Conservation (phyloP, 2,888 invertebrate genomes). For the Eugnorisma glareosa region DNA sequence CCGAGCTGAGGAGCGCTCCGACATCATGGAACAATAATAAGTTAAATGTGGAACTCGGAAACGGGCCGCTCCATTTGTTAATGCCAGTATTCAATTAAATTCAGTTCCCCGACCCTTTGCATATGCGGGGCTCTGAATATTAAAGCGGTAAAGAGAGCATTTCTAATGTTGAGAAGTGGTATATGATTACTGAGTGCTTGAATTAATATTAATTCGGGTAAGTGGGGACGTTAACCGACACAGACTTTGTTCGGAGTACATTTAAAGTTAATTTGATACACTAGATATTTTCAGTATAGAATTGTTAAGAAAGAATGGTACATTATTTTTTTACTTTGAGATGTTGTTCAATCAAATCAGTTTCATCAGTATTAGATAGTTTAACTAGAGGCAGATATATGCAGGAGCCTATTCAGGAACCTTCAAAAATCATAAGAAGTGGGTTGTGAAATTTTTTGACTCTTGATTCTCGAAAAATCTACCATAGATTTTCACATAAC, state of each 20-base stretch:
- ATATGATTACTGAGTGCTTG: conserved; percentile 73
- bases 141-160: conserved; percentile 81
- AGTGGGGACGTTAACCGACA: conserved; percentile 63
- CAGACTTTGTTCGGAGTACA: conserved; percentile 57
- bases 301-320: not conserved
- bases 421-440: not conserved
- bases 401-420: not conserved
- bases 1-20: conserved; percentile 77
- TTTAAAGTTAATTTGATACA: conserved; percentile 44
- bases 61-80: conserved; percentile 89
- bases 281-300: conserved; percentile 19
- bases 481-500: not conserved
- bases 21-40: conserved; percentile 88
- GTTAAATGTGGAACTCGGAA: conserved; percentile 88
- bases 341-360: not conserved
- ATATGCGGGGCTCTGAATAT: conserved; percentile 85
- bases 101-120: conserved; percentile 86
- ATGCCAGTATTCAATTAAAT: conserved; percentile 90
- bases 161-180: conserved; percentile 76
- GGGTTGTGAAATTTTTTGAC: not conserved
- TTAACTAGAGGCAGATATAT: not conserved
- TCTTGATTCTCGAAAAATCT: not conserved
- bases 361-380: not conserved
- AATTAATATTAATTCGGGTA: conserved; percentile 70
- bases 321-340: not conserved